phyloP scores from a whole-genome alignment of 64 coral and sea anemone genomes.

The Acropora tenuis region DNA sequence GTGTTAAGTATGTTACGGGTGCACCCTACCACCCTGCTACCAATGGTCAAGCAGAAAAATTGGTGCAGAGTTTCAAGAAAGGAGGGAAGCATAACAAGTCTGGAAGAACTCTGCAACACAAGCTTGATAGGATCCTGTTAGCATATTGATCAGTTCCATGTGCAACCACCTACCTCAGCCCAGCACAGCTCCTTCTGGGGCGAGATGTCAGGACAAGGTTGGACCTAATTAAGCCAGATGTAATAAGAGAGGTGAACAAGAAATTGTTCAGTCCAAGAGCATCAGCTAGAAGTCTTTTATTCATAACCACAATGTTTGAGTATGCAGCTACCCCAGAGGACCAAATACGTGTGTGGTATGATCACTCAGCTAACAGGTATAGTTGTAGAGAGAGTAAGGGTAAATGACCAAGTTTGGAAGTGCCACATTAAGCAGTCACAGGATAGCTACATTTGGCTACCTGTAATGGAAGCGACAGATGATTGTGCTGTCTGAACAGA shows the following conservation, averaged over 20 bases:
- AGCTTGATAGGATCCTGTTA: not conserved
- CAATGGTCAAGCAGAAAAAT: not conserved
- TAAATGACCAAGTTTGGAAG: not conserved
- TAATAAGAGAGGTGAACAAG: slow-evolving; percentile 16
- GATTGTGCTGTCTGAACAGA: too few species aligned
- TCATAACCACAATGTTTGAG: too few species aligned
- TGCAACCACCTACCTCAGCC: slow-evolving; percentile 38
- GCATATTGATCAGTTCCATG: slow-evolving; percentile 39
- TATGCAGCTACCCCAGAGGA: too few species aligned
- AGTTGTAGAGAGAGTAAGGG: not conserved
- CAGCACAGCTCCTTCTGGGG: slow-evolving; percentile 35
- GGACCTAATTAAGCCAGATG: slow-evolving; percentile 1
- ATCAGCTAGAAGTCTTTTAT: too few species aligned
- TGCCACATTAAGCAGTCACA: not conserved
- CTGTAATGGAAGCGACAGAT: too few species aligned
- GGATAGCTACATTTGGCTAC: too few species aligned
- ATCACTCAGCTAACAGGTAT: not conserved
- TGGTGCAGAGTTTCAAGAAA: not conserved
- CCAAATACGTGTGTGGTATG: slow-evolving; percentile 3
- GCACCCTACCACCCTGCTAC: not conserved
- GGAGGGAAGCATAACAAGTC: not conserved
- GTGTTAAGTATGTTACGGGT: not conserved
- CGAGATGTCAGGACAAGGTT: slow-evolving; percentile 39
- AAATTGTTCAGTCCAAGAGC: slow-evolving; percentile 31
- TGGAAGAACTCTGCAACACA: not conserved